phyloP scores from a whole-genome alignment of 2,797 vertebrate genomes.

The Chelon labrosus region DNA sequence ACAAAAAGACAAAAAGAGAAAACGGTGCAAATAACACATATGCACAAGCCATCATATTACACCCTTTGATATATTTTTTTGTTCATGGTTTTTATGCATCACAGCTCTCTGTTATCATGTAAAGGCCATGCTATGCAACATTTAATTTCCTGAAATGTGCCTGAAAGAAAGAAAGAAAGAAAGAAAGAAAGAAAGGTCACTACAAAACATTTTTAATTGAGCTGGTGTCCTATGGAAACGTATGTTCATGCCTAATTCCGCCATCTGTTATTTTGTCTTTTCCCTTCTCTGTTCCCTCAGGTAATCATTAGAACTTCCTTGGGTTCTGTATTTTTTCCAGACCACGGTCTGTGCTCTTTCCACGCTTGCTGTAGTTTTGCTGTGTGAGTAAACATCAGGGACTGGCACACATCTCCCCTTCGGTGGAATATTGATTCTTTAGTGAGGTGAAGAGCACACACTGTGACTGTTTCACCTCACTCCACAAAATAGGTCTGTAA shows the following conservation, averaged over 20 bases:
- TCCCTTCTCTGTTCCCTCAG: constrained; percentile 64
- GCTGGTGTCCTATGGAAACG: not conserved
- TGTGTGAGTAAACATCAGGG: constrained; percentile 71
- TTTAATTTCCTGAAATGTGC: not conserved
- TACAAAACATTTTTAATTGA: not conserved
- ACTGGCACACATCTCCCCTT: constrained; percentile 56
- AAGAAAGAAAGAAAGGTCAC: not conserved
- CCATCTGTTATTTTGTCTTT: constrained; percentile 9
- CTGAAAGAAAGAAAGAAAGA: not conserved
- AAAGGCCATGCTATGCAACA: not conserved
- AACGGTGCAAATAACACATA: too few species aligned
- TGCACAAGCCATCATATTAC: too few species aligned
- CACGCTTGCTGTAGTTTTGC: constrained; percentile 41
- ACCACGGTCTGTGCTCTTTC: constrained; percentile 51
- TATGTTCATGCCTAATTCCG: constrained; percentile 26
- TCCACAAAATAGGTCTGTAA: constrained; percentile 55
- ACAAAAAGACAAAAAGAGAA: too few species aligned
- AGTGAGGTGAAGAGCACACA: constrained; percentile 53
- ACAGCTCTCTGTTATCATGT: not conserved
- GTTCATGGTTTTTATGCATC: too few species aligned
- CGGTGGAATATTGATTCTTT: constrained; percentile 74
- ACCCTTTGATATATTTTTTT: too few species aligned
- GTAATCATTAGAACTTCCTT: constrained; percentile 73
- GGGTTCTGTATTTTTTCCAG: constrained; percentile 52
- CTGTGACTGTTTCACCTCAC: constrained; percentile 69